Conservation (phyloP, 1,140 invertebrate genomes). For the Proales similis region DNA sequence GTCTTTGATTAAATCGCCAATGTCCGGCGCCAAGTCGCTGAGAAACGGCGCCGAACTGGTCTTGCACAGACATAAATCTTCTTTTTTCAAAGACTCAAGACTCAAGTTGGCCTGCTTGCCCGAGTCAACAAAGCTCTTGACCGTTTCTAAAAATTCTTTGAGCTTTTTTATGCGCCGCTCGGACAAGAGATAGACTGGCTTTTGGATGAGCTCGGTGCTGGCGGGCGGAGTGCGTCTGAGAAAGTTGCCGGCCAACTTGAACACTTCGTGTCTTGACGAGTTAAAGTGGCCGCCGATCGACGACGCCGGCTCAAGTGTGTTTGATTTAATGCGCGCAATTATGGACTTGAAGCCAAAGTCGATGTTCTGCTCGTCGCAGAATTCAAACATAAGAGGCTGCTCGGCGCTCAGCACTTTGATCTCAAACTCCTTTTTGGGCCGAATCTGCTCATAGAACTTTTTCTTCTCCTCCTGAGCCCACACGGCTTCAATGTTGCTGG, state of each 20-base stretch:
- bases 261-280: not conserved
- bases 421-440: constrained; percentile 3
- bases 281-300: not conserved
- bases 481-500: constrained; percentile 31
- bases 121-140: not conserved
- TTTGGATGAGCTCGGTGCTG: too few relatives aligned
- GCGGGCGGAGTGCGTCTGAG: not conserved
- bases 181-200: too few relatives aligned
- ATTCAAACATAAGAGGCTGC: constrained; percentile 13
- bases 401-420: not conserved
- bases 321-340: constrained; percentile 1
- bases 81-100: not conserved
- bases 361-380: constrained; percentile 31
- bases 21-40: not conserved
- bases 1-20: not conserved
- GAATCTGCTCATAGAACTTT: constrained; percentile 19
- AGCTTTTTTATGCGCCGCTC: too few relatives aligned
- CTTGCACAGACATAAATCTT: not conserved
- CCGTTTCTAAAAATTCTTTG: not conserved
- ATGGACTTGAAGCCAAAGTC: constrained; percentile 35
- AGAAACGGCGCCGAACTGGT: not conserved
- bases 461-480: constrained; percentile 33
- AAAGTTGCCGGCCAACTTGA: not conserved
- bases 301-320: not conserved
- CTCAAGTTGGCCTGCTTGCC: not conserved